Evolutionary conservation across 2,113 vertebrate species (phyloP).

Genomic region (Nannobrachium achirus): DNA sequence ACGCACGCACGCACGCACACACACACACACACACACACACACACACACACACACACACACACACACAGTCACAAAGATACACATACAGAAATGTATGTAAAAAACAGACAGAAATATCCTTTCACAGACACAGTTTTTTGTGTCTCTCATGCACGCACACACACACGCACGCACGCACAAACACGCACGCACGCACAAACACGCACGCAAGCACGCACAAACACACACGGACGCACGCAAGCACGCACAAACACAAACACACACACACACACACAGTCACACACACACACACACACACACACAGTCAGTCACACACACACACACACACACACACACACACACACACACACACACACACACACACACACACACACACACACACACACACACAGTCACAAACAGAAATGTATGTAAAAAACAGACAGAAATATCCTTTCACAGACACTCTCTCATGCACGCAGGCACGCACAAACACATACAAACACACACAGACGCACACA

Average conservation of each 20-base stretch:
- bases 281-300: conserved; percentile 13
- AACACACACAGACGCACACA: background rate
- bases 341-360: background rate
- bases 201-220: background rate
- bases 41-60: too few relatives aligned
- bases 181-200: conserved; percentile 2
- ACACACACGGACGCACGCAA: background rate
- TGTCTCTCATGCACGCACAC: background rate
- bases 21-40: too few relatives aligned
- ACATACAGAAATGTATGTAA: too few relatives aligned
- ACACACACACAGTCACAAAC: conserved; percentile 11
- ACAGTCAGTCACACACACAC: background rate
- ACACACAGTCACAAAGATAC: too few relatives aligned
- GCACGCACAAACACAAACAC: background rate
- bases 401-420: too few relatives aligned
- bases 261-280: background rate
- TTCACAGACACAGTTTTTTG: too few relatives aligned
- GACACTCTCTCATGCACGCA: conserved; percentile 1
- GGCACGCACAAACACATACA: conserved; percentile 5
- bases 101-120: too few relatives aligned
- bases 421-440: conserved; percentile 3
- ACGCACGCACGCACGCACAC: too few relatives aligned
- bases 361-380: conserved; percentile 5
- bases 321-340: background rate
- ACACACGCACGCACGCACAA: conserved; percentile 11